A percentile compares a stretch with the other conserved stretches of the same genome.
phyloP scores from a whole-genome alignment of 2,113 vertebrate genomes.

The Hystrix cristata region DNA sequence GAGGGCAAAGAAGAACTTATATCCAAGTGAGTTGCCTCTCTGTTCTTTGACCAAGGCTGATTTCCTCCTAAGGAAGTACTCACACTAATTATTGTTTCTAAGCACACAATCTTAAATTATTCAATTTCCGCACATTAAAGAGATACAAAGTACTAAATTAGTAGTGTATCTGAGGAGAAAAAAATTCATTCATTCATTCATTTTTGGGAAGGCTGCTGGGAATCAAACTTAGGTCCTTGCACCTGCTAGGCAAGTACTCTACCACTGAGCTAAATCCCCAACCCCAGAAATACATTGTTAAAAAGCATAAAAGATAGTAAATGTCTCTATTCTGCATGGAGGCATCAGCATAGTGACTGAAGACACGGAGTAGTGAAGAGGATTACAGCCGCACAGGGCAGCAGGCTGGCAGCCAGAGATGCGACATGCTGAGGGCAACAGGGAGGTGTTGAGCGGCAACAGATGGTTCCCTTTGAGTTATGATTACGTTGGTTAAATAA shows the following conservation, averaged over 20 bases:
- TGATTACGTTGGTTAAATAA: neutral
- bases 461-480: neutral
- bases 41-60: constrained; percentile 7
- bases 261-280: too few relatives aligned
- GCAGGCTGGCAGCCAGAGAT: neutral
- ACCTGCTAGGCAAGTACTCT: too few relatives aligned
- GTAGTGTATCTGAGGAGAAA: neutral
- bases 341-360: neutral
- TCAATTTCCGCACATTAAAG: neutral
- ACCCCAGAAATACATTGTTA: neutral
- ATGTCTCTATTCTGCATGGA: neutral
- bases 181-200: neutral
- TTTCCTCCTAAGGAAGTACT: neutral
- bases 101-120: neutral
- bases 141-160: neutral
- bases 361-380: neutral
- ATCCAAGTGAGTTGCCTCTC: neutral
- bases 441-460: neutral
- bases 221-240: too few relatives aligned
- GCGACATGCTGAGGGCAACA: neutral
- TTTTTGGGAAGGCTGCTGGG: too few relatives aligned
- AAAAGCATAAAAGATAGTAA: neutral
- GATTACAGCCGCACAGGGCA: neutral
- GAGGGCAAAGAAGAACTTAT: neutral
- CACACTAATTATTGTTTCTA: neutral